Evolutionary conservation across 2,797 vertebrate genomes (phyloP).

Genomic region (Lophura swinhoii): DNA sequence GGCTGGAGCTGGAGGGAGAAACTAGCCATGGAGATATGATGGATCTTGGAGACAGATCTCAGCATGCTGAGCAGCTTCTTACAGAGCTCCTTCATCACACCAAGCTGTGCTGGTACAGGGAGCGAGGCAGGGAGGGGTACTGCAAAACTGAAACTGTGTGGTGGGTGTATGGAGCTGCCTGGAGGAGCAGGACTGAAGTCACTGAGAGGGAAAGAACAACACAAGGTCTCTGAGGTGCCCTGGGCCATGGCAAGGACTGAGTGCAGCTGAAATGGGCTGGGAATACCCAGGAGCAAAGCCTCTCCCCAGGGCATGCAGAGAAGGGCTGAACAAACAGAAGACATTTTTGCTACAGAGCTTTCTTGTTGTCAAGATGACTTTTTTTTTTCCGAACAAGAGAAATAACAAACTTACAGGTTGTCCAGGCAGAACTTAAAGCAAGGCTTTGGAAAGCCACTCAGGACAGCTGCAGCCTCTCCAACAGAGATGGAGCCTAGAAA

Average conservation of each 20-base stretch:
- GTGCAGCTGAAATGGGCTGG: neutral
- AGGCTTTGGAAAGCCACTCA: neutral
- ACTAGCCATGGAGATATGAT: neutral
- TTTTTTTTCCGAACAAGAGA: neutral
- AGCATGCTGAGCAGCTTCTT: neutral
- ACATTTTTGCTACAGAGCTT: neutral
- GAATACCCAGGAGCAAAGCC: neutral
- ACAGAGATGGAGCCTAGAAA: neutral
- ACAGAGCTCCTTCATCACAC: accelerated
- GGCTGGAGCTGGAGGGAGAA: neutral
- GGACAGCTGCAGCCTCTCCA: accelerated
- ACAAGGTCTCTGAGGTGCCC: neutral
- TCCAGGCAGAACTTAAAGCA: neutral
- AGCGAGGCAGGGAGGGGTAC: neutral
- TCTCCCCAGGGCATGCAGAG: neutral
- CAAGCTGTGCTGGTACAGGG: neutral
- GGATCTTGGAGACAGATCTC: neutral
- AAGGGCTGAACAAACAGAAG: neutral
- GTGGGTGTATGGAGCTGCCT: neutral
- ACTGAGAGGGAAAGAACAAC: neutral
- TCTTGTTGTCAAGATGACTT: neutral
- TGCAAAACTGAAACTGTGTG: accelerated
- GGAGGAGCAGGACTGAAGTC: neutral
- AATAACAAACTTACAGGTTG: neutral
- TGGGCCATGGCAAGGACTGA: neutral